phyloP scores from a whole-genome alignment of 2,888 invertebrate species.

The Lysandra bellargus region DNA sequence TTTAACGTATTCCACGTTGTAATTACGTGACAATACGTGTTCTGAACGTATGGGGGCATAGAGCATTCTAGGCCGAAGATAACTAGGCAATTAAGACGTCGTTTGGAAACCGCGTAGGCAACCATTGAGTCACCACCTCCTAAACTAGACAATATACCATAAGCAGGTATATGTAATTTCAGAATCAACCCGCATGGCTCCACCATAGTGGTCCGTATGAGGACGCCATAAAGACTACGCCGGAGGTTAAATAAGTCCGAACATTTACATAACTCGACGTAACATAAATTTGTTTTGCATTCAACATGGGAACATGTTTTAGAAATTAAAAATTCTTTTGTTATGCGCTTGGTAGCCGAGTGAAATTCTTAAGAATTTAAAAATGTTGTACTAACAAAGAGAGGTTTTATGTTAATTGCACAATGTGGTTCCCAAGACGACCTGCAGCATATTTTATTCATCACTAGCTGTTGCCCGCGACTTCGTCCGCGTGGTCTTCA shows the following conservation, averaged over 20 bases:
- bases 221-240: background rate
- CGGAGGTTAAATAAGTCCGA: background rate
- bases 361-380: slow-evolving; percentile 26
- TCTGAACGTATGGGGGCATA: background rate
- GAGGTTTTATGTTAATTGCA: slow-evolving; percentile 27
- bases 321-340: slow-evolving; percentile 31
- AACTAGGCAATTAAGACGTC: slow-evolving; percentile 11
- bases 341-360: slow-evolving; percentile 10
- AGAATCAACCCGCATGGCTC: background rate
- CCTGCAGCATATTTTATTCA: slow-evolving; percentile 19
- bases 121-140: slow-evolving; percentile 2
- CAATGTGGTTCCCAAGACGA: slow-evolving; percentile 8
- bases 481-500: too few species aligned
- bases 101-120: slow-evolving; percentile 1
- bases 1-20: background rate
- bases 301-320: slow-evolving; percentile 28
- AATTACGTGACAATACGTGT: background rate
- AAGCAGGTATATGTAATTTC: background rate
- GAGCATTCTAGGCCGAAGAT: slow-evolving; percentile 14
- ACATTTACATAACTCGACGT: slow-evolving; percentile 25
- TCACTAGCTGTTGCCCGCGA: background rate
- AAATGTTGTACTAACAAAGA: slow-evolving; percentile 15
- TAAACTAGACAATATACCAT: slow-evolving; percentile 3
- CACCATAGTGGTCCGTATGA: background rate
- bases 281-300: slow-evolving; percentile 22